These are phyloP conservation scores for Nycticryphes semicollaris DNA, from an alignment of 2,113 vertebrate species.

Conservation along the genomic window DNA sequence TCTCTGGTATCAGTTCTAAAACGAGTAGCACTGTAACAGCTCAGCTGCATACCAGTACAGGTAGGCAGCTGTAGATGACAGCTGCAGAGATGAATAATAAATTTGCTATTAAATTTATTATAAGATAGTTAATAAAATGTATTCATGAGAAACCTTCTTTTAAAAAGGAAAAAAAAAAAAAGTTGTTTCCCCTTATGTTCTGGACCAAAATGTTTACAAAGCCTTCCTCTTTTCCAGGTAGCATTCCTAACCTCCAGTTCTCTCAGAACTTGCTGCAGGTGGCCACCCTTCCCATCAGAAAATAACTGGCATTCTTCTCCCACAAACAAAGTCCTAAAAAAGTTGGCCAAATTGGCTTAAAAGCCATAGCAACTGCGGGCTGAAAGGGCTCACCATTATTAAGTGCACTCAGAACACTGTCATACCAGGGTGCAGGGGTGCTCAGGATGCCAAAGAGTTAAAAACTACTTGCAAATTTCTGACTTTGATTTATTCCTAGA, in stretches of 20 bases:
- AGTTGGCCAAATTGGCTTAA: background rate
- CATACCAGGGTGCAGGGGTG: background rate
- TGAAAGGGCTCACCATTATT: background rate
- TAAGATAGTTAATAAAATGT: background rate
- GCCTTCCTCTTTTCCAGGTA: background rate
- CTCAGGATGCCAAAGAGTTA: background rate
- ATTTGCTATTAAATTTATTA: background rate
- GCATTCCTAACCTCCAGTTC: background rate
- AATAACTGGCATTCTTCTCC: background rate
- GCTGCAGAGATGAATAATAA: background rate
- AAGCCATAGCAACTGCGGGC: background rate
- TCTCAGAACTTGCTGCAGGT: background rate
- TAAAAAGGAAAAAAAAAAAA: background rate
- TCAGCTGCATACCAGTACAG: background rate
- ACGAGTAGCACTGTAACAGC: background rate
- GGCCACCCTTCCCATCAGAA: background rate
- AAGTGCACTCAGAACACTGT: background rate
- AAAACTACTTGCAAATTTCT: background rate
- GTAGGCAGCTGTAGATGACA: background rate
- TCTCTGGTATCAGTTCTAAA: background rate
- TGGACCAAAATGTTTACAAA: background rate
- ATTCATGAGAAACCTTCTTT: background rate
- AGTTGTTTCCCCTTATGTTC: background rate
- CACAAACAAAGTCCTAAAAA: background rate
- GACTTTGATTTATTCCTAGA: background rate